Evolutionary conservation across 1,140 invertebrate species (phyloP).

Genomic region (Asobara japonica): DNA sequence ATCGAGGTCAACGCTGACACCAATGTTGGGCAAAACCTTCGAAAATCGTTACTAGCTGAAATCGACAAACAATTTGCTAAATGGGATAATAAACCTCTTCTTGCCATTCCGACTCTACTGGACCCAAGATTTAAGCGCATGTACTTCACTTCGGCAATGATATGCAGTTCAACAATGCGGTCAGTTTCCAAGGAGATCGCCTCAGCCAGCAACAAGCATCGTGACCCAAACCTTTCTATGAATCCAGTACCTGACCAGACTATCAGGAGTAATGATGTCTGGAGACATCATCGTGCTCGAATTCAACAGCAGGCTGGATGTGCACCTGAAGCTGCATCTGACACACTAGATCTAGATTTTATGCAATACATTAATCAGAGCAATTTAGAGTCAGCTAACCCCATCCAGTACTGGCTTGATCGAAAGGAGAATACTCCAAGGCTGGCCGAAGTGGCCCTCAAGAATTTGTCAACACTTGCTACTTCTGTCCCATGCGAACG

Average conservation of each 20-base stretch:
- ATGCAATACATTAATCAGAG: conserved; percentile 1
- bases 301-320: background rate
- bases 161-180: background rate
- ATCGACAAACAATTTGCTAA: background rate
- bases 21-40: background rate
- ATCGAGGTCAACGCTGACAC: background rate
- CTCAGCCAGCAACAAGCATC: too few species aligned
- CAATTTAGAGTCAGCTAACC: background rate
- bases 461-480: conserved; percentile 42
- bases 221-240: too few species aligned
- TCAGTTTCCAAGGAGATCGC: background rate
- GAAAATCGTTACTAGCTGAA: background rate
- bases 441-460: conserved; percentile 33
- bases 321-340: background rate
- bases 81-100: conserved; percentile 4
- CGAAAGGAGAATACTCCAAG: conserved; percentile 30
- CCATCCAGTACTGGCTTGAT: conserved; percentile 33
- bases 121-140: conserved; percentile 43
- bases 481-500: conserved; percentile 49
- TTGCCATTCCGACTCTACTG: conserved; percentile 39
- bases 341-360: background rate
- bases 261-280: too few species aligned
- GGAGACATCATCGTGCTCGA: background rate
- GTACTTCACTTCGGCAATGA: background rate
- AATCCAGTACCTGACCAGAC: too few species aligned